Evolutionary conservation across 2,113 vertebrate genomes (phyloP).

Genomic region (Buteo buteo): DNA sequence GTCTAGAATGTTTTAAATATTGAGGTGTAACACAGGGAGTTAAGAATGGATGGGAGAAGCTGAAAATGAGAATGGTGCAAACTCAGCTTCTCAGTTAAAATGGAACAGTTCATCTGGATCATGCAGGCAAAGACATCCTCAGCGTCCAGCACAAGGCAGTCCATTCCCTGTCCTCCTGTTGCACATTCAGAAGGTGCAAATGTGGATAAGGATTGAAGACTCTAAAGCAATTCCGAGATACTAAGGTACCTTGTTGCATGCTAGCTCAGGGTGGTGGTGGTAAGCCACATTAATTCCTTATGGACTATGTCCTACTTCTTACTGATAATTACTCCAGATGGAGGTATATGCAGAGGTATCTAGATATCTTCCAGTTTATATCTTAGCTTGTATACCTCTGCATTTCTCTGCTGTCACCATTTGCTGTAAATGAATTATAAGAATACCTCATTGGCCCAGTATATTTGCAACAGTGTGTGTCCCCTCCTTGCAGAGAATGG

Average conservation of each 20-base stretch:
- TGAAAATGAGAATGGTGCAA: neutral
- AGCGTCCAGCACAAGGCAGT: neutral
- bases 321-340: rapidly evolving
- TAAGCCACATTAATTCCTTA: neutral
- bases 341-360: neutral
- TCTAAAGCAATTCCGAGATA: neutral
- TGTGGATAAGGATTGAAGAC: neutral
- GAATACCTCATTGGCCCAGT: too few relatives aligned
- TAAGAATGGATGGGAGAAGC: neutral
- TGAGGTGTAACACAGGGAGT: neutral
- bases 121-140: neutral
- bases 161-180: neutral
- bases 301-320: neutral
- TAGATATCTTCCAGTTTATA: neutral
- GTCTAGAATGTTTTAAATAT: neutral
- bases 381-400: neutral
- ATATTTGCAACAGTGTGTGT: rapidly evolving
- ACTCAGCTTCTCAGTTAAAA: neutral
- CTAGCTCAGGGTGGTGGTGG: neutral
- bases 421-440: neutral
- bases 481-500: neutral
- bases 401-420: neutral
- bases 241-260: too few relatives aligned
- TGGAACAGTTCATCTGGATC: neutral
- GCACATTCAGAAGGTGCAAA: neutral